Conservation (phyloP, 1,140 invertebrate species). For the Argopecten irradians region DNA sequence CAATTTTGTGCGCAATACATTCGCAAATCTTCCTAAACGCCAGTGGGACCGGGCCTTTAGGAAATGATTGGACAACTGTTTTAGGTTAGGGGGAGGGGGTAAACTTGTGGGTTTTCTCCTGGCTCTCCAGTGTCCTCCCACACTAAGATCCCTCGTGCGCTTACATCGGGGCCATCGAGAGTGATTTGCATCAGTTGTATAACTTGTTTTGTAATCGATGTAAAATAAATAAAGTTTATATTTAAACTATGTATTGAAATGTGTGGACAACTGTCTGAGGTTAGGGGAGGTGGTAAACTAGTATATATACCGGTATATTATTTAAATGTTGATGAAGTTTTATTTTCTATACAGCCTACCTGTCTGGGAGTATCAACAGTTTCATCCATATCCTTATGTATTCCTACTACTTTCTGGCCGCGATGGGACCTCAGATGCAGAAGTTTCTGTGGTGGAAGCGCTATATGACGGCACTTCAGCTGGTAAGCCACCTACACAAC, state of each 20-base stretch:
- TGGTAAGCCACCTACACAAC: constrained; percentile 80
- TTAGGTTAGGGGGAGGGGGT: too few species aligned
- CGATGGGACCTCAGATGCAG: constrained; percentile 86
- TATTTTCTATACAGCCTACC: constrained; percentile 68
- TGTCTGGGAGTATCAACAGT: constrained; percentile 93
- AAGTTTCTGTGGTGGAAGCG: constrained; percentile 96
- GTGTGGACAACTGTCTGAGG: background rate
- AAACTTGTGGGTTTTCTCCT: too few species aligned
- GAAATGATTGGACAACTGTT: too few species aligned
- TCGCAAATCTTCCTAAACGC: too few species aligned
- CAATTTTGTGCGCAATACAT: too few species aligned
- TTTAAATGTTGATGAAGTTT: too few species aligned
- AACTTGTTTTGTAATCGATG: background rate
- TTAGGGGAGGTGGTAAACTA: background rate
- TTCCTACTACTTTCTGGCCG: constrained; percentile 91
- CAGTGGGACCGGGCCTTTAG: too few species aligned
- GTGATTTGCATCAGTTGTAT: background rate
- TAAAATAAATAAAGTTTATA: too few species aligned
- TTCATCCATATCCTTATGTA: constrained; percentile 96
- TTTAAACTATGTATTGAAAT: background rate
- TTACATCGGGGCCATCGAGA: too few species aligned
- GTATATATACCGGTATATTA: too few species aligned
- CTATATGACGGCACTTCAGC: constrained; percentile 91
- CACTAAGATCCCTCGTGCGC: too few species aligned
- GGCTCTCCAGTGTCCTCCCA: too few species aligned